A percentile compares a stretch with the other conserved stretches of the same genome.
Evolutionary conservation across 2,797 vertebrate genomes (phyloP).

Genomic region (Alosa sapidissima): DNA sequence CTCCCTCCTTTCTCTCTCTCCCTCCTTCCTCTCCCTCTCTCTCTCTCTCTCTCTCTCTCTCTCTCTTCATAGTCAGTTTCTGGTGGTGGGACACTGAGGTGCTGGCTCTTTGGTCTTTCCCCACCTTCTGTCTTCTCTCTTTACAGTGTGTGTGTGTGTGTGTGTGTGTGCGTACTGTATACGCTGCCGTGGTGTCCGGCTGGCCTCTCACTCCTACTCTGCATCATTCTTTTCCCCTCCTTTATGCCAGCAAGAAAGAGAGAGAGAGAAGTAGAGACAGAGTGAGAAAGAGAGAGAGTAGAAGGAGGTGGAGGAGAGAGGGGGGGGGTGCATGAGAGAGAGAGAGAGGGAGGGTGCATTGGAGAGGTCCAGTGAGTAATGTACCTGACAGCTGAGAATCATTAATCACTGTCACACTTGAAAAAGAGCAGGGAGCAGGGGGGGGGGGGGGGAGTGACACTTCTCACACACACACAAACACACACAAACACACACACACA

Average conservation of each 20-base stretch:
- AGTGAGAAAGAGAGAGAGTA: conserved; percentile 56
- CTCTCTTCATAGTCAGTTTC: conserved; percentile 14
- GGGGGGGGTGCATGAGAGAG: not conserved
- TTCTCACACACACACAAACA: conserved; percentile 30
- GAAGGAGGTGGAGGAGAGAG: conserved; percentile 55
- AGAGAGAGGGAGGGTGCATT: conserved; percentile 45
- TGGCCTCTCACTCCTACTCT: conserved; percentile 15
- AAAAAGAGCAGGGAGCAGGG: conserved; percentile 55
- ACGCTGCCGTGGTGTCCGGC: not conserved
- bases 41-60: conserved; percentile 3
- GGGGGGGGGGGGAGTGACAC: conserved; percentile 49
- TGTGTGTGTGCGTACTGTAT: conserved; percentile 14
- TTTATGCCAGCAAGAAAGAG: not conserved
- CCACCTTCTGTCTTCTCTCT: conserved; percentile 14
- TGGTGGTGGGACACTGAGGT: not conserved
- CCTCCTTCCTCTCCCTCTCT: conserved; percentile 22
- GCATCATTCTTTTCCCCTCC: conserved; percentile 28
- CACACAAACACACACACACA: conserved; percentile 38
- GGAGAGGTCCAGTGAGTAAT: conserved; percentile 65
- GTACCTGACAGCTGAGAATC: conserved; percentile 77
- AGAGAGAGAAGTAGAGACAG: conserved; percentile 34
- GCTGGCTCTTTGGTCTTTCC: conserved; percentile 19
- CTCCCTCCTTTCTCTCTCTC: conserved; percentile 26
- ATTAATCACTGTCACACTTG: conserved; percentile 78
- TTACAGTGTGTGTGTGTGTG: not conserved